Percentiles rank a stretch among this genome's conserved stretches.
Evolutionary conservation across 2,888 invertebrate genomes (phyloP).

Genomic region (Caenorhabditis sinica): DNA sequence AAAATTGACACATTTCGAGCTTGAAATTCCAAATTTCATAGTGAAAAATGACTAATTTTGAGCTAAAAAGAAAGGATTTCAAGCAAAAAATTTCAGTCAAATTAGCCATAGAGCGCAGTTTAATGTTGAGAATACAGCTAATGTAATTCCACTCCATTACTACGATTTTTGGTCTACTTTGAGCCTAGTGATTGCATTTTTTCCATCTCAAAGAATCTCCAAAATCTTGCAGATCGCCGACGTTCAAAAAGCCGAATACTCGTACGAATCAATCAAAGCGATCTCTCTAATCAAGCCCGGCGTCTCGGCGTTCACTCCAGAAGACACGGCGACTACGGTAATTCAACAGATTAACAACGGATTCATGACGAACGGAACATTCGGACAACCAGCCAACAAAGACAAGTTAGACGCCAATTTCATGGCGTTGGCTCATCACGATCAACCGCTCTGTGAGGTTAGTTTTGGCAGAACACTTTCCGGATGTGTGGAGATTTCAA

Average conservation of each 20-base stretch:
- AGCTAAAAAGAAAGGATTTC: too few relatives aligned
- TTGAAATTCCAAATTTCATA: too few relatives aligned
- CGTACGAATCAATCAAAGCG: constrained; percentile 34
- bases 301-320: constrained; percentile 34
- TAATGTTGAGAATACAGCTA: too few relatives aligned
- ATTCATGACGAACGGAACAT: constrained; percentile 61
- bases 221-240: constrained; percentile 31
- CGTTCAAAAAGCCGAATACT: constrained; percentile 18
- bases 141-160: too few relatives aligned
- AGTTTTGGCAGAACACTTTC: too few relatives aligned
- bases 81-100: too few relatives aligned
- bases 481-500: too few relatives aligned
- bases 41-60: too few relatives aligned
- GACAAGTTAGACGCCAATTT: constrained; percentile 62
- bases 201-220: not conserved
- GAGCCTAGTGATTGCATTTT: too few relatives aligned
- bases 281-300: constrained; percentile 40
- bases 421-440: constrained; percentile 49
- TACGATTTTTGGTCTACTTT: too few relatives aligned
- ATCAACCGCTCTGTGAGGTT: constrained; percentile 73
- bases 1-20: not conserved
- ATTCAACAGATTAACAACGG: constrained; percentile 57
- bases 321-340: constrained; percentile 32
- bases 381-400: constrained; percentile 70
- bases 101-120: too few relatives aligned